phyloP scores from a whole-genome alignment of 1,140 invertebrate genomes.

The Schlechtendalia chinensis region DNA sequence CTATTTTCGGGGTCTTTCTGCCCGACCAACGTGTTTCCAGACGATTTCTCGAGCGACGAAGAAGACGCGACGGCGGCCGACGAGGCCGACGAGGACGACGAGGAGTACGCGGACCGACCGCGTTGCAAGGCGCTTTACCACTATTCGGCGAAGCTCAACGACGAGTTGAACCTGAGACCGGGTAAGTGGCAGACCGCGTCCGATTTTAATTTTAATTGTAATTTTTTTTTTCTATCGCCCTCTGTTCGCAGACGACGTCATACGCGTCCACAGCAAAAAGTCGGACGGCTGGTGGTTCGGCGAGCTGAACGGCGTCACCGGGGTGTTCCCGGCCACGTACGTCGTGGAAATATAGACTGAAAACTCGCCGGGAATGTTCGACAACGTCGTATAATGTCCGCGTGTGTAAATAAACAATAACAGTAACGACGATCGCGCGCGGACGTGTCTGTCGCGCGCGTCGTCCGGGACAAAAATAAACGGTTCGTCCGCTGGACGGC shows the following conservation, averaged over 20 bases:
- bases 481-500: too few relatives aligned
- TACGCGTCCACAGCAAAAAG: constrained; percentile 85
- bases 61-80: constrained; percentile 53
- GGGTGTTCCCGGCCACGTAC: constrained; percentile 91
- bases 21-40: constrained; percentile 56
- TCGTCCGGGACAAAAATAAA: too few relatives aligned
- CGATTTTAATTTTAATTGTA: too few relatives aligned
- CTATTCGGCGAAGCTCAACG: constrained; percentile 82
- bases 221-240: too few relatives aligned
- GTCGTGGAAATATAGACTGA: constrained; percentile 68
- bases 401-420: neutral
- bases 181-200: constrained; percentile 58
- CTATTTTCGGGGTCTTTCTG: too few relatives aligned
- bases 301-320: constrained; percentile 77
- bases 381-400: too few relatives aligned
- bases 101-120: neutral
- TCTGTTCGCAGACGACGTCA: constrained; percentile 71
- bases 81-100: constrained; percentile 47
- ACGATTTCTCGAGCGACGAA: constrained; percentile 68
- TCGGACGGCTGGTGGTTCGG: constrained; percentile 95
- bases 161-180: constrained; percentile 79
- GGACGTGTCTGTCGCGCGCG: too few relatives aligned
- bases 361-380: neutral
- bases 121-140: constrained; percentile 82
- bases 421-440: neutral